Conservation (phyloP, 2,113 vertebrate species). For the Cynoglossus semilaevis region DNA sequence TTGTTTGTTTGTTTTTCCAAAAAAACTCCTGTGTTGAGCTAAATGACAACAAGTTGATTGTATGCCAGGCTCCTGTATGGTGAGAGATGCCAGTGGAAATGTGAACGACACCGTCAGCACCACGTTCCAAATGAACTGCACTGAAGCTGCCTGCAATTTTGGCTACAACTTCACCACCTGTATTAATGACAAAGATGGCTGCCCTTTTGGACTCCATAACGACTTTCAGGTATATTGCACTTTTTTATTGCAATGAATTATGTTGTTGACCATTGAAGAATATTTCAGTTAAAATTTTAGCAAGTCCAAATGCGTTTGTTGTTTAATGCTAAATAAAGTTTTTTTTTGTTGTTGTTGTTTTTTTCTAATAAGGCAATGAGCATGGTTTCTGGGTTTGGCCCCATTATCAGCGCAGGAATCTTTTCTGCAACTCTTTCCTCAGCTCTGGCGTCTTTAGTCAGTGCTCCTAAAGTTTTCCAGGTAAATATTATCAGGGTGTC, state of each 20-base stretch:
- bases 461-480: constrained; percentile 98
- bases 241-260: neutral
- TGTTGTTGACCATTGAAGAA: neutral
- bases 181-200: constrained; percentile 35
- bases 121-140: constrained; percentile 79
- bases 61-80: constrained; percentile 86
- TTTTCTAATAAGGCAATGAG: constrained; percentile 87
- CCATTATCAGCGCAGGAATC: constrained; percentile 93
- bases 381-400: constrained; percentile 92
- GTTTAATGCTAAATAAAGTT: no score
- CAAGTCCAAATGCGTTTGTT: neutral
- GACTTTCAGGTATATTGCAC: constrained; percentile 82
- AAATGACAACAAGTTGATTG: no score
- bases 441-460: constrained; percentile 96
- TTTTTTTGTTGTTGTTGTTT: no score
- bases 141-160: constrained; percentile 84
- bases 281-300: neutral
- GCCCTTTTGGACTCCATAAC: constrained; percentile 85
- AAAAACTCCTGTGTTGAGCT: neutral
- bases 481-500: constrained; percentile 54
- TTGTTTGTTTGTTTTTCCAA: neutral
- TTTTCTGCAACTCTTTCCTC: constrained; percentile 98
- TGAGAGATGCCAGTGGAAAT: constrained; percentile 88
- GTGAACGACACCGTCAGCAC: constrained; percentile 76
- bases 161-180: constrained; percentile 90